Evolutionary conservation across 2,888 invertebrate genomes (phyloP).

Genomic region (Deroplatys truncata): DNA sequence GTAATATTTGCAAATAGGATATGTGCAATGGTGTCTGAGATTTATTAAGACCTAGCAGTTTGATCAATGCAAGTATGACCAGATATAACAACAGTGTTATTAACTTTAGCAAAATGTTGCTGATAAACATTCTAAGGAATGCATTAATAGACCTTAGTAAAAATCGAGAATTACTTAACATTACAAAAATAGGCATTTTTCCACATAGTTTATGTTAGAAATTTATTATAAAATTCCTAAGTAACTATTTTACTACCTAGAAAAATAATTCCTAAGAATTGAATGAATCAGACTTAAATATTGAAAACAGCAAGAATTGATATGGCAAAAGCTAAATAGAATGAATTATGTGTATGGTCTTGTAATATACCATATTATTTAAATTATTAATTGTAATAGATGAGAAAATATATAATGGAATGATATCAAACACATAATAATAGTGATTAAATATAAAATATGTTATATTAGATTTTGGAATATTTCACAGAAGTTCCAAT

Average conservation of each 20-base stretch:
- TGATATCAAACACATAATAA: not conserved
- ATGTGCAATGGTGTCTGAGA: not conserved
- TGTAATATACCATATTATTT: constrained; percentile 15
- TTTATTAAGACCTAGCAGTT: not conserved
- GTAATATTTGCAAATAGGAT: not conserved
- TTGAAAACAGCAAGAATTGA: not conserved
- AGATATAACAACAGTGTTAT: not conserved
- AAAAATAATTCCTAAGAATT: not conserved
- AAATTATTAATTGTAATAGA: constrained; percentile 9
- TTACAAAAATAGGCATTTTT: not conserved
- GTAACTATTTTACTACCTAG: constrained; percentile 12
- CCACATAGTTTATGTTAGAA: not conserved
- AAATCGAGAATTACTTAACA: not conserved
- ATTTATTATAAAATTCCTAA: not conserved
- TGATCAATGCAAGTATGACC: constrained; percentile 2
- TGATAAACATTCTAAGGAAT: not conserved
- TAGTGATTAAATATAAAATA: not conserved
- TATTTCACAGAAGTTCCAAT: not conserved
- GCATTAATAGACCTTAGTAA: not conserved
- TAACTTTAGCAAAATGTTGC: not conserved
- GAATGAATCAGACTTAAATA: not conserved
- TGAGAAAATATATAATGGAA: not conserved
- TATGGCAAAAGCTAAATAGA: not conserved
- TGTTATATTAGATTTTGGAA: not conserved
- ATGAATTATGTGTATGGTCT: constrained; percentile 17